Base-by-base conservation (phyloP, 1,140 invertebrate species). In the Bombus soroeensis region DNA sequence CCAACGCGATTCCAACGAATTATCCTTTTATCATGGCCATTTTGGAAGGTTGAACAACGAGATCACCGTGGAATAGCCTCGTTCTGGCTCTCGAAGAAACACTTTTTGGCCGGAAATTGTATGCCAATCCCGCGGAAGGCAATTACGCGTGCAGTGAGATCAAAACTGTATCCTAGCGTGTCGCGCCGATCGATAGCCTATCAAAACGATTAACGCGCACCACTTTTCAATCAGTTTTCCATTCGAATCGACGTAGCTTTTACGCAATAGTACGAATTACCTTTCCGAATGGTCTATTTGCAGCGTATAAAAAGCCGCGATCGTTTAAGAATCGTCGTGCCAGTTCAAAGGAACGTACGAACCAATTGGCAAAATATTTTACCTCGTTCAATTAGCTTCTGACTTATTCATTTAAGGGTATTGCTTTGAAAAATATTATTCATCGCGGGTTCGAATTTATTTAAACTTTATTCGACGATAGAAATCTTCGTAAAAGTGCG, bases 191-290 rank as follows among this genome's bases (percentile, higher is more conserved):
- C 89, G 84, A 88, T 88, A 91, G 73, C 75, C 89, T 70, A 91
- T 90, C 81, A 90, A 87, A 91, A 70, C 81, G 81, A 62, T 91
- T 91, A 91, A 90, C 89, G 87, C 74, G 83, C 74, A 90, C 89
- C 87, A 90, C 84, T 91, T 81, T 88, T 91, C 89, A 91, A 91
- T 91, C 89, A 88, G 81, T 90, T 91, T 90, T 90, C 81, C 87
- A 90, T 90, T 91, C 85, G 80, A 81, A 90, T 88, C 81, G 83
- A 76, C 72, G 70, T 71, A 73, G 72, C 78, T 90, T 87, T 90
- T 87, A 84, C 84, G 81, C 72, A 86, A 88, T 81, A 57, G 53
- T 18, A 43, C 70, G 77, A 76, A 88, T 91, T 87, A 88, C 80
- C 68, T 88, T 90, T 88, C 18, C 41, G 70, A 82, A 72, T 85